These are phyloP conservation scores for Poeciliopsis retropinna DNA, from an alignment of 2,113 vertebrate species.

Conservation along the genomic window DNA sequence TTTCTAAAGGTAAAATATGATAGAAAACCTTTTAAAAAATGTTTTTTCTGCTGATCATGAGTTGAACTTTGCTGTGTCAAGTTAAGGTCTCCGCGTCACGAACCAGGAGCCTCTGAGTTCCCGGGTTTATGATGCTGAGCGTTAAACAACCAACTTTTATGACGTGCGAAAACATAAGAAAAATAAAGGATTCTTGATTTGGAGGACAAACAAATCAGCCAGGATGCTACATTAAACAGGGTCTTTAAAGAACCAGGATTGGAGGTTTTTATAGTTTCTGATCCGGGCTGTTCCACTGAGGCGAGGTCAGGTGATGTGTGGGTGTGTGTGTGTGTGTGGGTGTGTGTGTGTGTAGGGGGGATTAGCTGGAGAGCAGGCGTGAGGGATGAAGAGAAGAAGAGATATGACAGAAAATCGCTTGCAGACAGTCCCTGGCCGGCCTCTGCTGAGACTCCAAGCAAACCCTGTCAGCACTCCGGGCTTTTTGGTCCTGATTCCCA, in stretches of 20 bases:
- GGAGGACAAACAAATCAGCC: neutral
- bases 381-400: constrained; percentile 72
- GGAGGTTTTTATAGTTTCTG: constrained; percentile 1
- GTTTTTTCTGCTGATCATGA: neutral
- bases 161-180: neutral
- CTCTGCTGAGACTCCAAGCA: constrained; percentile 59
- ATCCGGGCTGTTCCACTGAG: constrained; percentile 31
- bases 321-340: too few relatives aligned
- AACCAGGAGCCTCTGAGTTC: too few relatives aligned
- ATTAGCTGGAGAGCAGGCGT: constrained; percentile 45
- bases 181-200: neutral
- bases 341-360: neutral
- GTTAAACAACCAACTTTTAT: neutral
- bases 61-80: neutral
- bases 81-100: neutral
- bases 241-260: constrained; percentile 3
- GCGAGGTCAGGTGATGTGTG: constrained; percentile 8
- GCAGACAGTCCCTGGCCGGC: constrained; percentile 48
- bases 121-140: neutral
- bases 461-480: constrained; percentile 47
- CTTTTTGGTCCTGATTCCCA: constrained; percentile 21
- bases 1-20: neutral
- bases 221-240: neutral
- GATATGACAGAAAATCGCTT: constrained; percentile 74
- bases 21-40: neutral